These are phyloP conservation scores for Atta texana DNA, from an alignment of 1,140 invertebrate species.

Conservation along the genomic window DNA sequence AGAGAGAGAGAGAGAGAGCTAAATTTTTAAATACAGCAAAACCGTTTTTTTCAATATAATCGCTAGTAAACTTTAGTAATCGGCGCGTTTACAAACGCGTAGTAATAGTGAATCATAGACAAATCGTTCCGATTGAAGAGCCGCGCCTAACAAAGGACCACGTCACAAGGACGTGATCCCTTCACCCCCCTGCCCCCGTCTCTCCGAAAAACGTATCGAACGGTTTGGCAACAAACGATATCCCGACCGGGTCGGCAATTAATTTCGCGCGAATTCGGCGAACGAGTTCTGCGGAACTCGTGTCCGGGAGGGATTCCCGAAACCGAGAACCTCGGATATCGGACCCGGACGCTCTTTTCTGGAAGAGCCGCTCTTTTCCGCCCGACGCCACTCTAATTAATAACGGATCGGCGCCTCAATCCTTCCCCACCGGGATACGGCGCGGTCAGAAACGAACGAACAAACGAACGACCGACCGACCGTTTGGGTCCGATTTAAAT, in stretches of 20 bases:
- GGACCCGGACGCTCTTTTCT: constrained; percentile 74
- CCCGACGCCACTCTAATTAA: constrained; percentile 83
- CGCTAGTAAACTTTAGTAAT: background rate
- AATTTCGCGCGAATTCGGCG: constrained; percentile 80
- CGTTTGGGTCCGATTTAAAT: constrained; percentile 73
- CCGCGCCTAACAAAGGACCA: constrained; percentile 61
- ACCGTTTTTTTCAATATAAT: background rate
- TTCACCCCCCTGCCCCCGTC: background rate
- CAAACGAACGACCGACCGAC: constrained; percentile 46
- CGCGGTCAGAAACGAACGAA: constrained; percentile 17
- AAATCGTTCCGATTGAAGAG: constrained; percentile 45
- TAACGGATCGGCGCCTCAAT: constrained; percentile 84
- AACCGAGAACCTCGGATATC: constrained; percentile 78
- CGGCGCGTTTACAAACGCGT: background rate
- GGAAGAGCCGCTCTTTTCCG: constrained; percentile 77
- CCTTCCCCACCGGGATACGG: constrained; percentile 20
- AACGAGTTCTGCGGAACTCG: constrained; percentile 70
- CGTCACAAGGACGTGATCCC: constrained; percentile 42
- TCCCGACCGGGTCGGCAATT: constrained; percentile 76
- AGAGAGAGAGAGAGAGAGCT: no score
- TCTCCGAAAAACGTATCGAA: constrained; percentile 53
- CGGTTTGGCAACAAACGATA: constrained; percentile 70
- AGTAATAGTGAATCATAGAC: constrained; percentile 28
- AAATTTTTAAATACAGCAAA: no score
- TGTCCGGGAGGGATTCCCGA: constrained; percentile 75